Evolutionary conservation across 2,113 vertebrate species (phyloP).

Genomic region (Corapipo altera): DNA sequence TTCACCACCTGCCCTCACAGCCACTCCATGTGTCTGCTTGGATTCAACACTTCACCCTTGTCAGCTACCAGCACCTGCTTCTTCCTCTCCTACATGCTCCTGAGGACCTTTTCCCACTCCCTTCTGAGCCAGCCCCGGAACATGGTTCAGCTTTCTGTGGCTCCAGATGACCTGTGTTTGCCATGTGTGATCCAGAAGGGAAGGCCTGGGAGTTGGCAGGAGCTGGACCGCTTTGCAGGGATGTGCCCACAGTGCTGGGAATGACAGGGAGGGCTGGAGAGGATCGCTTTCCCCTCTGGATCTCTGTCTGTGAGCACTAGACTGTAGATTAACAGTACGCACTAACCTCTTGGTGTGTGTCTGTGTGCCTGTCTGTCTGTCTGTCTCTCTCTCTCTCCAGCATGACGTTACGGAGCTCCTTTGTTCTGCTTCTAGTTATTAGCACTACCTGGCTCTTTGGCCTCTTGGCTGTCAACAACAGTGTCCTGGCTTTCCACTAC

Average conservation of each 20-base stretch:
- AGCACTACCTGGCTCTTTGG: constrained; percentile 96
- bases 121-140: background rate
- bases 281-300: constrained; percentile 5
- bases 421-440: constrained; percentile 92
- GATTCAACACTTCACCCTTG: background rate
- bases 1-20: background rate
- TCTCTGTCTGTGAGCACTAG: background rate
- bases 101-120: background rate
- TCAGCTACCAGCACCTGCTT: background rate
- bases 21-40: background rate
- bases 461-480: constrained; percentile 98
- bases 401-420: constrained; percentile 90
- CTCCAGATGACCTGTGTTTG: background rate
- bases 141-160: background rate
- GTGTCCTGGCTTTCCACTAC: constrained; percentile 97
- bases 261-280: background rate
- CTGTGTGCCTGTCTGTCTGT: constrained; percentile 55
- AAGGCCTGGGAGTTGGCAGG: background rate
- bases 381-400: constrained; percentile 74
- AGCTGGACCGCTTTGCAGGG: background rate
- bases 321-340: constrained; percentile 11
- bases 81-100: background rate
- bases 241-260: background rate
- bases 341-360: constrained; percentile 37
- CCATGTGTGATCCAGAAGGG: constrained; percentile 25